These are phyloP conservation scores for Otocyon megalotis DNA, from an alignment of 2,113 vertebrate genomes.

Conservation along the genomic window DNA sequence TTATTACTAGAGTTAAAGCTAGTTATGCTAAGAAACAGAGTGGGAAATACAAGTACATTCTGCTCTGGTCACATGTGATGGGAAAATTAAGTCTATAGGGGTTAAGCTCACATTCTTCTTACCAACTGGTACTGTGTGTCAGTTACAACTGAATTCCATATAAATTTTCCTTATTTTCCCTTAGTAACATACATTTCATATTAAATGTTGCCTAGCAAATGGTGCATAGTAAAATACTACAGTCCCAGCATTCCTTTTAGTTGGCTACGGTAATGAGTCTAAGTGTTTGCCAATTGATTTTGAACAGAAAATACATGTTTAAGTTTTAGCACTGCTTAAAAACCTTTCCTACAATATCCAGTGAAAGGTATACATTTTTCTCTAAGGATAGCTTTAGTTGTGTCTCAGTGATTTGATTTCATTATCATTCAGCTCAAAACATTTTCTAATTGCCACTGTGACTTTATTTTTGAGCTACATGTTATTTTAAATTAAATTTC, in stretches of 20 bases:
- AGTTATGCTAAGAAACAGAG: neutral
- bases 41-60: neutral
- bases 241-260: neutral
- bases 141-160: neutral
- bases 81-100: neutral
- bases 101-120: neutral
- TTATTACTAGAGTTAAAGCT: neutral
- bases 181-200: neutral
- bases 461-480: neutral
- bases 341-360: neutral
- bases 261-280: neutral
- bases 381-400: neutral
- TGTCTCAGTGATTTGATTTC: neutral
- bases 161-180: neutral
- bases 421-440: neutral
- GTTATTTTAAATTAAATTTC: neutral
- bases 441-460: neutral
- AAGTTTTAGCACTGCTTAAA: neutral
- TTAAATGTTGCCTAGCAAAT: neutral
- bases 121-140: neutral
- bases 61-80: neutral
- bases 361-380: neutral
- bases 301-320: neutral
- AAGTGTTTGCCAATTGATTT: neutral
- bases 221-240: neutral